phyloP scores from a whole-genome alignment of 2,797 vertebrate species.

The Galaxias olidus region DNA sequence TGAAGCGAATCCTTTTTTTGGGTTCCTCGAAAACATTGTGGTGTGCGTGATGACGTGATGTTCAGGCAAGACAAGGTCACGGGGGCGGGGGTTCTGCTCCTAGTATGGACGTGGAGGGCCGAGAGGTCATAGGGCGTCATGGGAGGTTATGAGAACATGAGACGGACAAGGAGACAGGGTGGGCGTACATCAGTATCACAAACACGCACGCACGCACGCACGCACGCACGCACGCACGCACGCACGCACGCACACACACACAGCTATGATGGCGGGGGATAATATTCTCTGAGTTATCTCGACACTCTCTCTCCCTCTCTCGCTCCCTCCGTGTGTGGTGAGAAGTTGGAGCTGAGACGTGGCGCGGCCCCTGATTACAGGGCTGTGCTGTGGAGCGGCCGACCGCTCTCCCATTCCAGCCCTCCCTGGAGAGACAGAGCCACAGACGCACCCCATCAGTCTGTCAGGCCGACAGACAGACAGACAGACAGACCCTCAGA shows the following conservation, averaged over 20 bases:
- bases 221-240: background rate
- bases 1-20: background rate
- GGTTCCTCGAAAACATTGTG: background rate
- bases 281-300: slow-evolving; percentile 2
- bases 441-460: background rate
- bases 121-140: background rate
- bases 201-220: background rate
- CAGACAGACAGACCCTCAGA: slow-evolving; percentile 24
- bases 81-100: background rate
- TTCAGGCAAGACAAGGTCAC: slow-evolving; percentile 7
- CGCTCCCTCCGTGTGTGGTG: slow-evolving; percentile 36
- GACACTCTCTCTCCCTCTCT: slow-evolving; percentile 8
- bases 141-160: slow-evolving; percentile 14
- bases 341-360: slow-evolving; percentile 41
- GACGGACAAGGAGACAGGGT: slow-evolving; percentile 19
- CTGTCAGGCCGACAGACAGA: slow-evolving; percentile 12
- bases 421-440: background rate
- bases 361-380: slow-evolving; percentile 52
- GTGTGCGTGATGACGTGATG: background rate
- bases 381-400: slow-evolving; percentile 31
- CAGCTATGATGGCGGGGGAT: slow-evolving; percentile 54
- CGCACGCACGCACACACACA: background rate
- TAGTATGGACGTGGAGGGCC: background rate
- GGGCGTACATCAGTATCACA: slow-evolving; percentile 1
- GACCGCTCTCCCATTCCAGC: slow-evolving; percentile 44